Percentiles rank a stretch among this genome's conserved stretches.
These are phyloP conservation scores for Corbicula japonica DNA, from an alignment of 2,888 invertebrate species.

Conservation along the genomic window DNA sequence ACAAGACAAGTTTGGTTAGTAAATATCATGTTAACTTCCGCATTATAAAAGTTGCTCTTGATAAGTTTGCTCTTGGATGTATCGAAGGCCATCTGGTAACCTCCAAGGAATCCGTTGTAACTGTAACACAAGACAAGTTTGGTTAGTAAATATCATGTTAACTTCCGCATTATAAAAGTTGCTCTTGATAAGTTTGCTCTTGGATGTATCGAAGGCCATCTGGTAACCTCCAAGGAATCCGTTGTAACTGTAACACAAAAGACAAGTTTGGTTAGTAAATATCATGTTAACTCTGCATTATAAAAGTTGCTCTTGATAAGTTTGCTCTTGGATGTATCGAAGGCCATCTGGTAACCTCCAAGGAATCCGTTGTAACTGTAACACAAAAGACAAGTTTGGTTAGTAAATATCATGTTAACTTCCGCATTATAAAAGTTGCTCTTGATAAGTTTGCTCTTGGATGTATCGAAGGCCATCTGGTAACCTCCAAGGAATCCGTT, in stretches of 20 bases:
- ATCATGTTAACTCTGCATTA: too few relatives aligned
- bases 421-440: too few relatives aligned
- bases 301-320: slow-evolving; percentile 97
- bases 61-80: slow-evolving; percentile 95
- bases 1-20: too few relatives aligned
- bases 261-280: too few relatives aligned
- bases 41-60: slow-evolving; percentile 97
- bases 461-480: slow-evolving; percentile 95
- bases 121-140: too few relatives aligned
- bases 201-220: slow-evolving; percentile 96
- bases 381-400: too few relatives aligned
- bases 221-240: slow-evolving; percentile 97
- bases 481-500: slow-evolving; percentile 96
- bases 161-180: too few relatives aligned
- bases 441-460: slow-evolving; percentile 95
- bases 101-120: slow-evolving; percentile 96
- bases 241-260: slow-evolving; percentile 86
- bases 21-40: too few relatives aligned
- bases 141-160: too few relatives aligned
- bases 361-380: slow-evolving; percentile 92
- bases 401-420: too few relatives aligned
- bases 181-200: slow-evolving; percentile 95
- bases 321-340: slow-evolving; percentile 96
- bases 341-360: slow-evolving; percentile 94
- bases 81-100: slow-evolving; percentile 95